A percentile compares a stretch with the other conserved stretches of the same genome.
phyloP scores from a whole-genome alignment of 2,888 invertebrate species.

The Imbricaverruca yamaguchii region DNA sequence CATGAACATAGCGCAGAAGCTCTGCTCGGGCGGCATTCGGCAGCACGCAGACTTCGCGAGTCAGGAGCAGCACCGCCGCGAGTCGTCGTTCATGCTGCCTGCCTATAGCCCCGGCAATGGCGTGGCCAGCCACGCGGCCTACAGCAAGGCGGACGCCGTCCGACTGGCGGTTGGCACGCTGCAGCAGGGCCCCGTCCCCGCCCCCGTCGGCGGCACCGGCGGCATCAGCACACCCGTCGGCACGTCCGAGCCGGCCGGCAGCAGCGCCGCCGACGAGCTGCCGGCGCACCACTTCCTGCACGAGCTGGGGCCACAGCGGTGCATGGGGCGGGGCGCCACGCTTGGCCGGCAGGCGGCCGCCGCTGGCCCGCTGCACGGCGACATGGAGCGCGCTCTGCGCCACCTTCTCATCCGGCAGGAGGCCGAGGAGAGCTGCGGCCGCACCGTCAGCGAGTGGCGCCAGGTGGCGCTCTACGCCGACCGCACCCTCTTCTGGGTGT shows the following conservation, averaged over 20 bases:
- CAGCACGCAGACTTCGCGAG: neutral
- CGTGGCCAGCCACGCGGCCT: neutral
- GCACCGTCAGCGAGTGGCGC: slow-evolving; percentile 49
- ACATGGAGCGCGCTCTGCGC: slow-evolving; percentile 44
- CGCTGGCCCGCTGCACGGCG: slow-evolving; percentile 40
- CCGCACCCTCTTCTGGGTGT: slow-evolving; percentile 49
- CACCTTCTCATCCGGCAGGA: slow-evolving; percentile 46
- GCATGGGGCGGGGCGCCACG: neutral
- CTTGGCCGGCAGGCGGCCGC: slow-evolving; percentile 1
- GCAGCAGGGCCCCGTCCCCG: no score
- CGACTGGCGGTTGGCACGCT: slow-evolving; percentile 31
- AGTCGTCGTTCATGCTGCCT: neutral
- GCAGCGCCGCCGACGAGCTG: slow-evolving; percentile 29
- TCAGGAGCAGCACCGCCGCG: neutral
- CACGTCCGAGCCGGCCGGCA: slow-evolving; percentile 14
- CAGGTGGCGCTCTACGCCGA: slow-evolving; percentile 49
- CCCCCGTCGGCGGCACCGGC: no score
- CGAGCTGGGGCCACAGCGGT: slow-evolving; percentile 10
- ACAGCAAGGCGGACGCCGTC: slow-evolving; percentile 29
- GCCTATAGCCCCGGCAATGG: slow-evolving; percentile 2
- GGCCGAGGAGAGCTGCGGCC: slow-evolving; percentile 42
- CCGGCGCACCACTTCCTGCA: slow-evolving; percentile 29
- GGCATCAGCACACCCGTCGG: no score
- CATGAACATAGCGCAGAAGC: neutral
- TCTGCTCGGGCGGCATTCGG: neutral